Base-by-base conservation (phyloP, 1,140 invertebrate genomes). In the Rhopalosiphum maidis region DNA sequence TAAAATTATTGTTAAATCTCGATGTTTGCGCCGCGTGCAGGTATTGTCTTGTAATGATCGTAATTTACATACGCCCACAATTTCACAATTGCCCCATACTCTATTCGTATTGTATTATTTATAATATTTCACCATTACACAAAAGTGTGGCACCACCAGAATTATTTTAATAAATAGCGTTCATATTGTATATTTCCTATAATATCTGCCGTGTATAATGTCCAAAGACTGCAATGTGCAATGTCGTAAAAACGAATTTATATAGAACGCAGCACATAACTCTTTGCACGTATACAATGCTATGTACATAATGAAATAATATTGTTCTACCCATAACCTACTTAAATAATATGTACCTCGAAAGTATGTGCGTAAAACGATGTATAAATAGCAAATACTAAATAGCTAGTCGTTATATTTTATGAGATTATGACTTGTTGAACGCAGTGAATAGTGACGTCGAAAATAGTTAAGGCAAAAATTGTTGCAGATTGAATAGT, bases 41-140 rank as follows among this genome's bases (percentile, higher is more conserved):
- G 83, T 43, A 87, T 87, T 87, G 85, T 86, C 43, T 46, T 46
- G 85, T 46, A 21, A 87, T 21, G 85, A 87, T 87, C 25, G 30
- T 46, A 30, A 87, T 87, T 87, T 46, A 41, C 43, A 87, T 87
- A 87, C 85, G 30, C 43, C 85, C 85, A 87, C 43, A 30, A 30
- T 30, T 30, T 46, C 11, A 9, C 85, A 18, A 87, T 87, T 87
- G 85, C 43, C 85, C 41, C 43, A 21, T 48, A 46, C 85, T 21
- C 25, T 1, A 43, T n/a, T 43, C 85, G 9, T n/a, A 15, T 43
- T 87, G n/a, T 87, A 87, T 85, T 41, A 85, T 85, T 85, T 25
- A 85, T n/a, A 77, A 77, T 85, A 43, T 85, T 43, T 85, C 9
- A 85, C 37, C 21, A 41, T 9, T 41, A 83, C 23, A 43, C 23